Evolutionary conservation across 2,113 vertebrate species (phyloP).

Genomic region (Castor canadensis): DNA sequence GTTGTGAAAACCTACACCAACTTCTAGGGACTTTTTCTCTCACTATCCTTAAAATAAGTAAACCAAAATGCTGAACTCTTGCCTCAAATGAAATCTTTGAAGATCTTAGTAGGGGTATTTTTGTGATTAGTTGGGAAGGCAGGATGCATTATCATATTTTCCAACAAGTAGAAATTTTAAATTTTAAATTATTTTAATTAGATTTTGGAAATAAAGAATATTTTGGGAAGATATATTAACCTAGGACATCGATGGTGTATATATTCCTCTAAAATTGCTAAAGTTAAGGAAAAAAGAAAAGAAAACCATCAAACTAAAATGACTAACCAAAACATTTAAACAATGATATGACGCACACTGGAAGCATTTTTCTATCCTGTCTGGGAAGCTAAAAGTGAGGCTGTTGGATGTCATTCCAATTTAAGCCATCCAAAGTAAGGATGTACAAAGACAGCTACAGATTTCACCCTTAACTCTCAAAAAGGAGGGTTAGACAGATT

Average conservation of each 20-base stretch:
- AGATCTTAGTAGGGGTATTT: neutral
- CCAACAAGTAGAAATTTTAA: constrained; percentile 6
- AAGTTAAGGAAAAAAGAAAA: neutral
- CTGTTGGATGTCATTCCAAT: constrained; percentile 71
- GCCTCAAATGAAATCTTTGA: neutral
- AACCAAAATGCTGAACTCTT: neutral
- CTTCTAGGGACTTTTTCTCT: neutral
- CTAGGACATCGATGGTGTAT: neutral
- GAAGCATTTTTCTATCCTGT: constrained; percentile 81
- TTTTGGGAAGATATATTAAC: neutral
- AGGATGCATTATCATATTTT: neutral
- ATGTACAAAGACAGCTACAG: constrained; percentile 66
- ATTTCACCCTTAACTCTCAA: constrained; percentile 63
- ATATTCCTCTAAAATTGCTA: neutral
- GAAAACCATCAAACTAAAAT: constrained; percentile 49
- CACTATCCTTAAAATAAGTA: constrained; percentile 29
- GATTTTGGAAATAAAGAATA: neutral
- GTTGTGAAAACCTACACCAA: neutral
- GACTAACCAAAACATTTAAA: constrained; percentile 82
- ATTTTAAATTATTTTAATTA: constrained; percentile 45
- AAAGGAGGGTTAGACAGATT: constrained; percentile 72
- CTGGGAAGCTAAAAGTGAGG: constrained; percentile 75
- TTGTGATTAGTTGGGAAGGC: neutral
- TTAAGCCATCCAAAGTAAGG: constrained; percentile 72
- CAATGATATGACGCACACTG: constrained; percentile 82